These are phyloP conservation scores for Rotaria sp. DNA, from an alignment of 2,888 invertebrate species.

Conservation along the genomic window DNA sequence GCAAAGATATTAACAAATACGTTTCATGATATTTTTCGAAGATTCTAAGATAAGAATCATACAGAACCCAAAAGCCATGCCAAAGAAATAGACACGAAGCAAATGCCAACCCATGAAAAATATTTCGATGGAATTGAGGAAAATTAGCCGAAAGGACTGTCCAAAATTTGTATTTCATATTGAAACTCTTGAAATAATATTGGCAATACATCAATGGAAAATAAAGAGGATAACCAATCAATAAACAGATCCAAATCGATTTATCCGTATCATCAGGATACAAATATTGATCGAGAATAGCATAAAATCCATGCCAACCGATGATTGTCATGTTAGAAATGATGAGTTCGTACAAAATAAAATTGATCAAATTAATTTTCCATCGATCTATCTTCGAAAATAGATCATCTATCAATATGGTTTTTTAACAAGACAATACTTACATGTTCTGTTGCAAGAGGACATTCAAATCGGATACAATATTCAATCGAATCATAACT, in stretches of 20 bases:
- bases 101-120: background rate
- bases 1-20: background rate
- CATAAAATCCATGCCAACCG: background rate
- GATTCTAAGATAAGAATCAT: background rate
- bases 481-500: background rate
- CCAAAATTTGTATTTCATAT: background rate
- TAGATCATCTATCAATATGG: background rate
- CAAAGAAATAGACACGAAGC: background rate
- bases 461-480: constrained; percentile 7
- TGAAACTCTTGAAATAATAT: background rate
- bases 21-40: background rate
- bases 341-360: background rate
- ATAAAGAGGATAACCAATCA: background rate
- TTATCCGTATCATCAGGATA: background rate
- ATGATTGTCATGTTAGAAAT: background rate
- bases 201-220: background rate
- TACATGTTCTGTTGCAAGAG: background rate
- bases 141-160: background rate
- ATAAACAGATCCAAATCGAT: background rate
- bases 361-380: background rate
- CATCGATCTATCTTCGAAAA: constrained; percentile 2
- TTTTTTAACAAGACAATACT: too few relatives aligned
- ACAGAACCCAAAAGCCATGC: background rate
- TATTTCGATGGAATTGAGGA: background rate
- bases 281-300: background rate